Conservation (phyloP, 2,888 invertebrate genomes). For the Apeira syringaria region DNA sequence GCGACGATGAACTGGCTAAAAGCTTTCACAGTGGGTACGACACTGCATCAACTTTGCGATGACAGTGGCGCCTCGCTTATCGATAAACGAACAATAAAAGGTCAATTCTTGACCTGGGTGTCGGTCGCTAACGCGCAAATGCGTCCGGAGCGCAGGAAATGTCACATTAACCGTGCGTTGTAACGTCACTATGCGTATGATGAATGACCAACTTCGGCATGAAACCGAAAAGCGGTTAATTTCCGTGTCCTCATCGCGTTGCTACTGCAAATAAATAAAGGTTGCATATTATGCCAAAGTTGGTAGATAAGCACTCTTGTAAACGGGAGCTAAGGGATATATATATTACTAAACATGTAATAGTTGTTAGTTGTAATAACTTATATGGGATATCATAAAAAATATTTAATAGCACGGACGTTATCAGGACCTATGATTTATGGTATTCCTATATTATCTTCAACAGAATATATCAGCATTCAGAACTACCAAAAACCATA, state of each 20-base stretch:
- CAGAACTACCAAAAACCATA: too few relatives aligned
- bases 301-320: constrained; percentile 16
- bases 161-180: constrained; percentile 52
- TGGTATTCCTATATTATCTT: too few relatives aligned
- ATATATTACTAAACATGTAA: too few relatives aligned
- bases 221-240: constrained; percentile 40
- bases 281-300: constrained; percentile 18
- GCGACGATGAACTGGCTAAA: too few relatives aligned
- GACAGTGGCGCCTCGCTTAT: constrained; percentile 58
- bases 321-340: too few relatives aligned
- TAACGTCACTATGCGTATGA: constrained; percentile 45
- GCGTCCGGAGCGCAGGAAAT: constrained; percentile 57
- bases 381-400: too few relatives aligned
- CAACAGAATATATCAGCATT: too few relatives aligned
- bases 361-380: too few relatives aligned
- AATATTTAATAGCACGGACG: too few relatives aligned
- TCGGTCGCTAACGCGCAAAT: constrained; percentile 49
- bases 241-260: constrained; percentile 35
- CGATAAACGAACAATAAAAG: constrained; percentile 59
- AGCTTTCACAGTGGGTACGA: background rate
- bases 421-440: too few relatives aligned
- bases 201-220: constrained; percentile 45
- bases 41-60: constrained; percentile 22
- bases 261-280: constrained; percentile 34
- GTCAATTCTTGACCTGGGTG: constrained; percentile 54